Percentiles rank a stretch among this genome's conserved stretches.
Evolutionary conservation across 2,113 vertebrate species (phyloP).

Genomic region (Pantherophis guttatus): DNA sequence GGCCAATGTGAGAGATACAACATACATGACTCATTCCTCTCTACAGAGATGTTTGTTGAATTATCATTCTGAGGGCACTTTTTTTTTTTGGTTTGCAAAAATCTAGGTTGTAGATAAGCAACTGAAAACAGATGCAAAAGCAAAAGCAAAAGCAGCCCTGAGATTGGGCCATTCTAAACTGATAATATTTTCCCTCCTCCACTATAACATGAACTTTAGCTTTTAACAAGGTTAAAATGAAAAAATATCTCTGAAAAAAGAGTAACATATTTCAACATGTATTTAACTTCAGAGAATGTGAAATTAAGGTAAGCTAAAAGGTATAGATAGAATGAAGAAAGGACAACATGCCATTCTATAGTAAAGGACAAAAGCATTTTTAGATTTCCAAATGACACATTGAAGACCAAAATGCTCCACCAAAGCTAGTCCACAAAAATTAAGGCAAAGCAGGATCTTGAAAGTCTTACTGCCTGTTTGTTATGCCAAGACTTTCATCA

Average conservation of each 20-base stretch:
- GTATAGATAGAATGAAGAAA: neutral
- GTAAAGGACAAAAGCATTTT: slow-evolving; percentile 36
- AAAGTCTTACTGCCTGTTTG: neutral
- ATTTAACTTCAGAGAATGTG: neutral
- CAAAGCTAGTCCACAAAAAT: slow-evolving; percentile 26
- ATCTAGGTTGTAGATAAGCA: neutral
- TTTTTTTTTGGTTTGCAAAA: neutral
- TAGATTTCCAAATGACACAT: slow-evolving; percentile 27
- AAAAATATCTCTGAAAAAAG: neutral
- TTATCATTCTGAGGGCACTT: neutral
- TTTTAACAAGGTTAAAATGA: neutral
- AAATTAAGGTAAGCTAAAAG: neutral
- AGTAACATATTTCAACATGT: neutral
- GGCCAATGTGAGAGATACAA: neutral
- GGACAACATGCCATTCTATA: slow-evolving; percentile 1
- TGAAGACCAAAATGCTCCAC: slow-evolving; percentile 35
- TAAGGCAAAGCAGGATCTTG: slow-evolving; percentile 9
- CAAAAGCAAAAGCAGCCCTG: neutral
- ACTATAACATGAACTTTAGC: neutral
- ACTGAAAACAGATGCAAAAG: neutral
- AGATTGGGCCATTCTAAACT: neutral
- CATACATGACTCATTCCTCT: neutral
- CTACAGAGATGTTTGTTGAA: neutral
- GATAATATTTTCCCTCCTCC: neutral
- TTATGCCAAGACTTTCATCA: neutral